Evolutionary conservation across 2,888 invertebrate genomes (phyloP).

Genomic region (Pteria penguin): DNA sequence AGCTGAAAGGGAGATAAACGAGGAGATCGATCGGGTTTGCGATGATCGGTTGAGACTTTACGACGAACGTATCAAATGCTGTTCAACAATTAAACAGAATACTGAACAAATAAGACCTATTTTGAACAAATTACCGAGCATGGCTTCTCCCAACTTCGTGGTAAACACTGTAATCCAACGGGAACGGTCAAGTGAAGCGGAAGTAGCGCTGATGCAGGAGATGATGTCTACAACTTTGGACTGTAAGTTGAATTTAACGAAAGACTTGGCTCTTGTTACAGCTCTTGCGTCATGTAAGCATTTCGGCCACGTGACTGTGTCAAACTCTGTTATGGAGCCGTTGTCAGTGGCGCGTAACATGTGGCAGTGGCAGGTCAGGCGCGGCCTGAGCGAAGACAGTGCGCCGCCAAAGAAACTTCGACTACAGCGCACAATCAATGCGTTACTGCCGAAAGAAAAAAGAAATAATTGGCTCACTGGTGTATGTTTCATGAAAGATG

Average conservation of each 20-base stretch:
- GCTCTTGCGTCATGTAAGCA: background rate
- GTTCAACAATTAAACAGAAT: too few relatives aligned
- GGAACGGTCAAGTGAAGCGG: background rate
- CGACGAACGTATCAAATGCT: too few relatives aligned
- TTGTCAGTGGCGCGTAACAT: too few relatives aligned
- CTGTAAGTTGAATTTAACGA: background rate
- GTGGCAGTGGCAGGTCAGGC: too few relatives aligned
- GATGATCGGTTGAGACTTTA: too few relatives aligned
- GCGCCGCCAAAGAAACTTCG: background rate
- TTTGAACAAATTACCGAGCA: too few relatives aligned
- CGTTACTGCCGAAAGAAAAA: background rate
- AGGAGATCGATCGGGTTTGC: background rate
- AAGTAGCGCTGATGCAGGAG: background rate
- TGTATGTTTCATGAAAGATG: background rate
- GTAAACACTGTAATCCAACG: background rate
- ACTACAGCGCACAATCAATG: background rate
- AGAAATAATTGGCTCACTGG: background rate
- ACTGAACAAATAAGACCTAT: too few relatives aligned
- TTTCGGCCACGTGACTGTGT: background rate
- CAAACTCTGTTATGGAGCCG: background rate
- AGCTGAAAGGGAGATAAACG: background rate
- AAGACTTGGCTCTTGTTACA: background rate
- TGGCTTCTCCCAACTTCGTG: too few relatives aligned
- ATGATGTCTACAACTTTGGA: background rate
- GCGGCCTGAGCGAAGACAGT: background rate